Percentiles rank a stretch among this genome's conserved stretches.
Conservation (phyloP, 2,888 invertebrate species). For the Hydrotaea diabolus region DNA sequence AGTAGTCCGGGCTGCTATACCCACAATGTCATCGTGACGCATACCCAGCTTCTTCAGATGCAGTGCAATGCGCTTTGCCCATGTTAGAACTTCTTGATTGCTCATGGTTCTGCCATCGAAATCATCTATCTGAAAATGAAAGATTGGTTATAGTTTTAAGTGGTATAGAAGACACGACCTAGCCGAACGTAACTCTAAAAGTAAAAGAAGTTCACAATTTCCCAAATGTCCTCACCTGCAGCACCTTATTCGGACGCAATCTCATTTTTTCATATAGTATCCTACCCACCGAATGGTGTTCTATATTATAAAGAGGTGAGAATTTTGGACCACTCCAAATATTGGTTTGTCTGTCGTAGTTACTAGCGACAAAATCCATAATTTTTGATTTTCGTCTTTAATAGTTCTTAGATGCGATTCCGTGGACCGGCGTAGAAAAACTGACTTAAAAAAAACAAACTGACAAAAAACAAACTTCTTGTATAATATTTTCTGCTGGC, state of each 20-base stretch:
- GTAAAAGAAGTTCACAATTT: no score
- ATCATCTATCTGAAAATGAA: slow-evolving; percentile 66
- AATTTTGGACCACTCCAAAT: slow-evolving; percentile 41
- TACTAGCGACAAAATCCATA: no score
- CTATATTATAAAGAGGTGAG: slow-evolving; percentile 4
- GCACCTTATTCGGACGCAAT: slow-evolving; percentile 12
- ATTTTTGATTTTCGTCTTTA: no score
- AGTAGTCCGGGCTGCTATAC: slow-evolving; percentile 69
- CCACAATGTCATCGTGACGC: slow-evolving; percentile 70
- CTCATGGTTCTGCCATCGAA: slow-evolving; percentile 66
- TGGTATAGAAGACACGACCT: no score
- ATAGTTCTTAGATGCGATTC: no score
- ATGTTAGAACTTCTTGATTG: slow-evolving; percentile 57
- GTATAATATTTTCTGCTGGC: no score
- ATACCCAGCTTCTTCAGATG: slow-evolving; percentile 64
- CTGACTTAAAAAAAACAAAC: no score
- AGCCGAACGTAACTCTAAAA: no score
- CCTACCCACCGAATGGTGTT: slow-evolving; percentile 42
- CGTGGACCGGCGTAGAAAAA: no score
- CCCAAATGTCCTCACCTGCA: slow-evolving; percentile 6
- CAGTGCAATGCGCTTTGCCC: slow-evolving; percentile 67
- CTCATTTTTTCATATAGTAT: slow-evolving; percentile 26
- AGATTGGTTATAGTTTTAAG: no score
- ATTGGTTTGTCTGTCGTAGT: slow-evolving; percentile 35
- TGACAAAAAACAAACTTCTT: no score